Conservation (phyloP, 2,797 vertebrate species). For the Oryzias sinensis region DNA sequence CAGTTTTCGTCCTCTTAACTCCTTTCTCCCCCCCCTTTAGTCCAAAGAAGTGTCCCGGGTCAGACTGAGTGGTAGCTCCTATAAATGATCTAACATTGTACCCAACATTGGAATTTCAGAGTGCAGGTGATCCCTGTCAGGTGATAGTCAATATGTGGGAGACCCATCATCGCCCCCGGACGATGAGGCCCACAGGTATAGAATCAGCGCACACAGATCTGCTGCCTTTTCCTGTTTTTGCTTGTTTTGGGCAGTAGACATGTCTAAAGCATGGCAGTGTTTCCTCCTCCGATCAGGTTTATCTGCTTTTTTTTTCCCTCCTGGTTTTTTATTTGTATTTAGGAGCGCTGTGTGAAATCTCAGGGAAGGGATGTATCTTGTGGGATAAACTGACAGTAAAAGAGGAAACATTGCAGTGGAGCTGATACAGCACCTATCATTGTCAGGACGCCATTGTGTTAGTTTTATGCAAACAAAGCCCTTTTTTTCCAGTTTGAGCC, state of each 20-base stretch:
- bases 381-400: conserved; percentile 19
- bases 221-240: not conserved
- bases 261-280: conserved; percentile 13
- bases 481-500: conserved; percentile 17
- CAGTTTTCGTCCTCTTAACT: conserved; percentile 56
- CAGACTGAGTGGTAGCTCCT: conserved; percentile 39
- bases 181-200: conserved; percentile 98
- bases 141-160: conserved; percentile 99
- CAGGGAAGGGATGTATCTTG: conserved; percentile 8
- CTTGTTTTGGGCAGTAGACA: not conserved
- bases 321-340: not conserved
- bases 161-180: conserved; percentile 97
- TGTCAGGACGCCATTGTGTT: conserved; percentile 24
- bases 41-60: conserved; percentile 33
- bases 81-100: conserved; percentile 70
- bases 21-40: conserved; percentile 49
- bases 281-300: conserved; percentile 1
- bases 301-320: not conserved
- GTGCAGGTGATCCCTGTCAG: conserved; percentile 90
- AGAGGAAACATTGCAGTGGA: conserved; percentile 37
- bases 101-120: conserved; percentile 89
- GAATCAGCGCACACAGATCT: conserved; percentile 14
- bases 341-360: not conserved
- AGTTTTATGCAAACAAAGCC: conserved; percentile 13
- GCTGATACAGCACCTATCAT: conserved; percentile 2